Evolutionary conservation across 2,888 invertebrate genomes (phyloP), one percentile per base, ranked within the genome.

Genomic region (Zygogramma bicolorata): DNA sequence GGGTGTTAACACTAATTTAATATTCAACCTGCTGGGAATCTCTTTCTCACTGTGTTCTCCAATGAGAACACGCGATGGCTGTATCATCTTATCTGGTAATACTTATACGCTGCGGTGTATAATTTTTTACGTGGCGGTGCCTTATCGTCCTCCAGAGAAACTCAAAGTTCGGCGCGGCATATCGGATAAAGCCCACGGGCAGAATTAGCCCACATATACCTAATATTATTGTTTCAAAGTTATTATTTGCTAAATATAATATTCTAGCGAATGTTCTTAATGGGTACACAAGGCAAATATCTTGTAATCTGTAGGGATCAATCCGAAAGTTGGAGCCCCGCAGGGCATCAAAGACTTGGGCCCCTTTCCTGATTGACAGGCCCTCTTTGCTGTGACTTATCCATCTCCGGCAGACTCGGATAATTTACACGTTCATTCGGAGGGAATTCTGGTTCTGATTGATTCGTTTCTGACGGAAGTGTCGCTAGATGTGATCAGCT

Each of bases 251-350:
- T 75, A 75, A 77, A 77, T 77, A 77, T 77, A 77, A 77, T 73
- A 76, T 76, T 76, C 71, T 15, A 31, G 49, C 65, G 68, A 75
- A 76, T 68, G 75, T 75, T 75, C 75, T 78, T 79, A 80, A 79
- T 79, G 74, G 77, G 74, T 70, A 73, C 75, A 78, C 77, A 78
- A 79, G 78, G 77, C 79, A 77, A 83, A 84, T 81, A 81, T 84
- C 84, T 85, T 84, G 83, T 84, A 84, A 84, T 84, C 83, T 83
- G 80, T 80, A 79, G 72, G 75, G 84, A 82, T 84, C 84, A 84
- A 84, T 84, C 78, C 81, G 77, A 80, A 82, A 84, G 75, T 79
- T 79, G 71, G 71, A 67, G 75, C 81, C 81, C 84, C 80, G 83
- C 79, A 78, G 83, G 82, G 83, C 80, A 74, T 77, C 79, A 77